These are phyloP conservation scores for Dicranocentrus wangi DNA, from an alignment of 2,888 invertebrate species.

Conservation along the genomic window DNA sequence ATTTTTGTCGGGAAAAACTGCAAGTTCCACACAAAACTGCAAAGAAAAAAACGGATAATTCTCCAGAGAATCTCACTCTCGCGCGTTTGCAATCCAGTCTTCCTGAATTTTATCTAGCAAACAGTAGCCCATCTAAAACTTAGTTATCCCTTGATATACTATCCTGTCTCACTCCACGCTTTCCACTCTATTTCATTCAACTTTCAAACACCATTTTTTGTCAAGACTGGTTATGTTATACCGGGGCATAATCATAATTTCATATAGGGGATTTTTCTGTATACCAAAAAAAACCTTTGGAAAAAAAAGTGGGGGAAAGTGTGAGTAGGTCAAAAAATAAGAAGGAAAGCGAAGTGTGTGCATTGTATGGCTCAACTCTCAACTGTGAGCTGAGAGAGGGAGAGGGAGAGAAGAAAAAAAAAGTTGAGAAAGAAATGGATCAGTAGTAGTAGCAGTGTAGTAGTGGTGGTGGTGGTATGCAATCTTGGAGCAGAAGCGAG, in stretches of 20 bases:
- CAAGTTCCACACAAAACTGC: too few relatives aligned
- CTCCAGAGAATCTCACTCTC: too few relatives aligned
- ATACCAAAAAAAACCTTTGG: background rate
- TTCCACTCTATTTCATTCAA: constrained; percentile 52
- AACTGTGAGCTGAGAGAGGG: background rate
- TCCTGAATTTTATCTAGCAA: too few relatives aligned
- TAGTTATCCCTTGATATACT: too few relatives aligned
- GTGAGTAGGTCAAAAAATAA: constrained; percentile 41
- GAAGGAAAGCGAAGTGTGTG: background rate
- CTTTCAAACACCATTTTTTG: constrained; percentile 41
- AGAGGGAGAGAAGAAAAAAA: background rate
- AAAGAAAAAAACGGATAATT: too few relatives aligned
- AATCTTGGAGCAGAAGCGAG: background rate
- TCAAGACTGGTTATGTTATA: constrained; percentile 29
- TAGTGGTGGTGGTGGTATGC: background rate
- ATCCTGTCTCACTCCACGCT: too few relatives aligned
- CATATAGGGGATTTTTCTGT: background rate
- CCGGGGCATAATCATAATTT: constrained; percentile 34
- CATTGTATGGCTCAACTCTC: background rate
- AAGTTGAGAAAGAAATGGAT: background rate
- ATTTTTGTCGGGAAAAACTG: too few relatives aligned
- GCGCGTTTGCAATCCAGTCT: too few relatives aligned
- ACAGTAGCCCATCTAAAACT: too few relatives aligned
- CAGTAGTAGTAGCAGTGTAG: background rate
- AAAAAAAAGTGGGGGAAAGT: constrained; percentile 36